These are phyloP conservation scores for Pavo muticus DNA, from an alignment of 2,113 vertebrate species.

Conservation along the genomic window DNA sequence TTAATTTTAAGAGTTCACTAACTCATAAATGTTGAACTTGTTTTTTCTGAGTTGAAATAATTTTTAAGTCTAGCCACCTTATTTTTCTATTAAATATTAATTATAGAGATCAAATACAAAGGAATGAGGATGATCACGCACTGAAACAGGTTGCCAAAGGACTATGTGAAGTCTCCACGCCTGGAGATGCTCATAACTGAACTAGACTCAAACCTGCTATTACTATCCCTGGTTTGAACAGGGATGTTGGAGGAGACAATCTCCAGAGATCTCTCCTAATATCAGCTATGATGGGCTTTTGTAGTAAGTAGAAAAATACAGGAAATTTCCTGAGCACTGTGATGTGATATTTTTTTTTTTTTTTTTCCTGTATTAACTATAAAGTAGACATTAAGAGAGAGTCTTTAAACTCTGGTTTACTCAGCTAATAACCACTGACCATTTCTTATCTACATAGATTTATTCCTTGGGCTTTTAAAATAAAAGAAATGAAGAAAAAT, in stretches of 20 bases:
- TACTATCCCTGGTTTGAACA: rapidly evolving
- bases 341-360: neutral
- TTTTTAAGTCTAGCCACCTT: neutral
- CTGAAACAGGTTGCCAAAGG: neutral
- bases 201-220: neutral
- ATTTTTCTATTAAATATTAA: neutral
- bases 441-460: neutral
- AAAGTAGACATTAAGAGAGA: neutral
- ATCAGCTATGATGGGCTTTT: neutral
- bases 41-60: neutral
- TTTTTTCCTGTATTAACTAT: neutral
- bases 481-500: neutral
- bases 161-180: neutral
- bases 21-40: neutral
- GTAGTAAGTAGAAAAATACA: neutral
- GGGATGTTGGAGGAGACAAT: rapidly evolving
- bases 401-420: neutral
- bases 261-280: neutral
- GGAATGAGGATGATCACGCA: neutral
- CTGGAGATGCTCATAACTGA: neutral
- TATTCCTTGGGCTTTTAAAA: neutral
- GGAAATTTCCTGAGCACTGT: neutral
- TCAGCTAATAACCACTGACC: neutral
- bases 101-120: neutral
- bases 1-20: neutral